phyloP scores from a whole-genome alignment of 2,797 vertebrate genomes.

The Centropyge bicolor region DNA sequence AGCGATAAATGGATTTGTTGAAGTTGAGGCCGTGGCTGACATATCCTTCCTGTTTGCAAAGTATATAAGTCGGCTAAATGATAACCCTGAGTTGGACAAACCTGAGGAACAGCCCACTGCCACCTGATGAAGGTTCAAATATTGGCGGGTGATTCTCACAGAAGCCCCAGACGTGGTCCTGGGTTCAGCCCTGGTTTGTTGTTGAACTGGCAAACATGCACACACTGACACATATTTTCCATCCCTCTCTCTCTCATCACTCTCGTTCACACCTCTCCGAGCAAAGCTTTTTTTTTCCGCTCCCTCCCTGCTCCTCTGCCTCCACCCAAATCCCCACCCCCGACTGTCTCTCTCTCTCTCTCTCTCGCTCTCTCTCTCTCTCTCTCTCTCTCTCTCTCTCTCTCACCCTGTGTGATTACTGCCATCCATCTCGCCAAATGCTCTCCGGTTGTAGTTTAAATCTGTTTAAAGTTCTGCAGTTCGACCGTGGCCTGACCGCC shows the following conservation, averaged over 20 bases:
- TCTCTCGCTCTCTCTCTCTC: conserved; percentile 13
- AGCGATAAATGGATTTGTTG: no score
- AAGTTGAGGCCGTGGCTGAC: no score
- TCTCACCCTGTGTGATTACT: conserved; percentile 67
- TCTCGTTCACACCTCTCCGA: conserved; percentile 44
- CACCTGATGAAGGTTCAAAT: no score
- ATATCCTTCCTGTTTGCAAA: no score
- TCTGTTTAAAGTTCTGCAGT: conserved; percentile 66
- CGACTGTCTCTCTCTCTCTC: background rate
- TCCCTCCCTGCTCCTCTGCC: conserved; percentile 32
- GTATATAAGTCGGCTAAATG: no score
- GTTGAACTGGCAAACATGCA: conserved; percentile 47
- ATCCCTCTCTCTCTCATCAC: conserved; percentile 54
- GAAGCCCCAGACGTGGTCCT: no score
- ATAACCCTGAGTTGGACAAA: no score
- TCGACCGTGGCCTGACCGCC: conserved; percentile 54
- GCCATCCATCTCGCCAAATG: conserved; percentile 67
- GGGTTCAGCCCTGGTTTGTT: conserved; percentile 42
- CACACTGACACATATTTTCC: conserved; percentile 65
- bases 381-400: conserved; percentile 9
- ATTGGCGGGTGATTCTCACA: no score
- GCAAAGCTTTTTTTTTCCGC: conserved; percentile 38
- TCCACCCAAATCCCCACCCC: conserved; percentile 11
- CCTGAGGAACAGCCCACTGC: no score
- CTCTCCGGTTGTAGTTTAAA: conserved; percentile 67